These are phyloP conservation scores for Hyalella azteca DNA, from an alignment of 2,888 invertebrate genomes.

Conservation along the genomic window DNA sequence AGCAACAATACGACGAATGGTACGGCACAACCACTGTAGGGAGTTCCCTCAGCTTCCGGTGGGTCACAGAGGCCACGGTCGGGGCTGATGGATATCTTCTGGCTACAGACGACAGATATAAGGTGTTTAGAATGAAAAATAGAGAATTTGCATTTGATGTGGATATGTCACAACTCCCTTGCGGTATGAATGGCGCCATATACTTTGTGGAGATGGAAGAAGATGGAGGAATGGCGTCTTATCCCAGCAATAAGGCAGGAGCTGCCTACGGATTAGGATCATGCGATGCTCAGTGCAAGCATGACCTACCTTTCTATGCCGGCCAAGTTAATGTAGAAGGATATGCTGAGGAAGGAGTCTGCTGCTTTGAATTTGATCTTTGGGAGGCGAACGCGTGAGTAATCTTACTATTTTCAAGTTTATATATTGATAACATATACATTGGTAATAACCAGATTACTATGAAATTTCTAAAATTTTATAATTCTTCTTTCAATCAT, in stretches of 20 bases:
- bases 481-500: not conserved
- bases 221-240: constrained; percentile 53
- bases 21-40: not conserved
- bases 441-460: no score
- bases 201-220: constrained; percentile 58
- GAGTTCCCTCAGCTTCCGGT: not conserved
- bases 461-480: not conserved
- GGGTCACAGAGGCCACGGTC: constrained; percentile 39
- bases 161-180: constrained; percentile 51
- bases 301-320: constrained; percentile 55
- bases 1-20: not conserved
- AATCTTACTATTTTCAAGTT: no score
- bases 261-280: constrained; percentile 58
- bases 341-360: constrained; percentile 45
- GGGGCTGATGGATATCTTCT: constrained; percentile 52
- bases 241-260: constrained; percentile 49
- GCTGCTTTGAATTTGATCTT: constrained; percentile 57
- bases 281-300: constrained; percentile 58
- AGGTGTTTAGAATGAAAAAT: constrained; percentile 56
- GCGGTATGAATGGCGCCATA: constrained; percentile 57
- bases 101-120: constrained; percentile 46
- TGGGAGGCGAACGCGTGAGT: constrained; percentile 55
- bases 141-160: constrained; percentile 57
- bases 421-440: no score
- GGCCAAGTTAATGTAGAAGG: constrained; percentile 48